Evolutionary conservation across 1,140 invertebrate species (phyloP).

Genomic region (Pogonomyrmex barbatus): DNA sequence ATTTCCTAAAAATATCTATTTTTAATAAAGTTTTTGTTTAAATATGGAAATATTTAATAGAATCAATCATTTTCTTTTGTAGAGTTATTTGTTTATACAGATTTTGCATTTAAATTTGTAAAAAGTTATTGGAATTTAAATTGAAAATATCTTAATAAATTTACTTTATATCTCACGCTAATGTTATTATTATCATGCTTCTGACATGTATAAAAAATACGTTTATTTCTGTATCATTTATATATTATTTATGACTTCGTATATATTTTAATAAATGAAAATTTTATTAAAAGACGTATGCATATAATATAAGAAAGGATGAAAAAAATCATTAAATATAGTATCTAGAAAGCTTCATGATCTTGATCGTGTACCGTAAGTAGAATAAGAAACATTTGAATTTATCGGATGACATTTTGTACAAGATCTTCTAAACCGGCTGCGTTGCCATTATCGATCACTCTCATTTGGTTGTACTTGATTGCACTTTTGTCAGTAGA

Average conservation of each 20-base stretch:
- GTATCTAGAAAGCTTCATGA: not conserved
- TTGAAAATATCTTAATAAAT: not conserved
- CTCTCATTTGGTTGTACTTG: not conserved
- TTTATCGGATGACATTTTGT: not conserved
- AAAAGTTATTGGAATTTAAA: too few species aligned
- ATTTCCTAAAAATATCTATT: not conserved
- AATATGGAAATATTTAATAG: constrained; percentile 13
- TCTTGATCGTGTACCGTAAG: constrained; percentile 5
- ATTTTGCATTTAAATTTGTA: too few species aligned
- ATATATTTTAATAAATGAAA: not conserved
- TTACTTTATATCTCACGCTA: not conserved
- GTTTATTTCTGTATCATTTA: not conserved
- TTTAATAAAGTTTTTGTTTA: not conserved
- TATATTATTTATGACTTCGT: not conserved
- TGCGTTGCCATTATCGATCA: constrained; percentile 11
- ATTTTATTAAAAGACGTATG: not conserved
- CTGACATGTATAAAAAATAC: not conserved
- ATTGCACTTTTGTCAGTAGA: constrained; percentile 12
- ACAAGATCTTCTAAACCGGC: constrained; percentile 25
- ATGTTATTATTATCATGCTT: not conserved
- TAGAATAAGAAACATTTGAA: constrained; percentile 19
- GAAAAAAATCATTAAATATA: not conserved
- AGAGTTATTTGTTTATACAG: not conserved
- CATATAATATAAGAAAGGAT: not conserved
- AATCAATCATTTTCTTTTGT: not conserved